phyloP scores from a whole-genome alignment of 2,797 vertebrate species.

The Trachops cirrhosus region DNA sequence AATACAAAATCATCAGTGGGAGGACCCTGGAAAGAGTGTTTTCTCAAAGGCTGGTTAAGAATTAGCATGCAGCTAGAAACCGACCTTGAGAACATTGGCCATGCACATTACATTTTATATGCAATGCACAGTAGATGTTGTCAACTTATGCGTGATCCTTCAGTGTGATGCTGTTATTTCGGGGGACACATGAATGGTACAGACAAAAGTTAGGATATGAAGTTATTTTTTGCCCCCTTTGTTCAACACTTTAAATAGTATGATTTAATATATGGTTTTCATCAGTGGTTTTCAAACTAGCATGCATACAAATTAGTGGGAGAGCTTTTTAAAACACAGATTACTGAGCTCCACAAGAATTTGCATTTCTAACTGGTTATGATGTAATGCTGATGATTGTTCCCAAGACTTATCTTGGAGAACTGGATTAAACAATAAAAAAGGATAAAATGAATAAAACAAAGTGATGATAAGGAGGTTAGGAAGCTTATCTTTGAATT shows the following conservation, averaged over 20 bases:
- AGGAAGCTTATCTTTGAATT: not conserved
- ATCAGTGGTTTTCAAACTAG: not conserved
- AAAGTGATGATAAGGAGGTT: not conserved
- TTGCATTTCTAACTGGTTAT: not conserved
- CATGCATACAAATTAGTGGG: not conserved
- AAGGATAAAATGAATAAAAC: not conserved
- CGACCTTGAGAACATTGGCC: not conserved
- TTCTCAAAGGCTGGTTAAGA: not conserved
- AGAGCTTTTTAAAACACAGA: not conserved
- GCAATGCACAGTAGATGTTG: not conserved
- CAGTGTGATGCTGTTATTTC: not conserved
- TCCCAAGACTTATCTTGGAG: not conserved
- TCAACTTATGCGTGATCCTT: not conserved
- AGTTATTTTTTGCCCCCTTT: not conserved
- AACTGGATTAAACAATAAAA: not conserved
- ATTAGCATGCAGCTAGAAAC: not conserved
- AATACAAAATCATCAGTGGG: not conserved
- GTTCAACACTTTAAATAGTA: not conserved
- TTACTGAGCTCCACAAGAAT: not conserved
- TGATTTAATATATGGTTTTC: not conserved
- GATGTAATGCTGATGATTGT: not conserved
- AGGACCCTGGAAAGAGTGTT: not conserved
- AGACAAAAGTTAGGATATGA: not conserved
- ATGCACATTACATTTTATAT: not conserved
- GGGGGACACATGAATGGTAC: not conserved